Percentiles rank a stretch among this genome's conserved stretches.
Evolutionary conservation across 2,797 vertebrate species (phyloP).

Genomic region (Trachurus trachurus): DNA sequence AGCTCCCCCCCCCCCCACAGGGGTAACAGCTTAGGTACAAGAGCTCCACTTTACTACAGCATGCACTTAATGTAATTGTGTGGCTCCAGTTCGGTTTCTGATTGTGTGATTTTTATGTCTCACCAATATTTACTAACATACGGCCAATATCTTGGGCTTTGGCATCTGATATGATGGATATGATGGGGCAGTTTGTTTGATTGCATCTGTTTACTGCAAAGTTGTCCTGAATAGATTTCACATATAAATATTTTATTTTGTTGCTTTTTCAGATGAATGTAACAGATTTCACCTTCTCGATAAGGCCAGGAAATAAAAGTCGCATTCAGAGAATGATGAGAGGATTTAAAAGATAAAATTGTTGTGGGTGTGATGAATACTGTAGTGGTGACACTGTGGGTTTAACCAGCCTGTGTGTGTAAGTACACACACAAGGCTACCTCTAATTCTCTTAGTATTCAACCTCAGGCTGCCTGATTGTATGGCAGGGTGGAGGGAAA

Average conservation of each 20-base stretch:
- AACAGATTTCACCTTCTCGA: neutral
- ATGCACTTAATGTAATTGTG: conserved; percentile 64
- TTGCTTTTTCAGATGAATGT: neutral
- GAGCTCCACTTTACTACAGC: conserved; percentile 19
- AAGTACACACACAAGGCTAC: neutral
- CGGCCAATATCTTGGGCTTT: conserved; percentile 1
- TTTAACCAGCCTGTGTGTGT: neutral
- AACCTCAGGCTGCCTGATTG: conserved; percentile 35
- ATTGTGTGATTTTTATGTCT: conserved; percentile 31
- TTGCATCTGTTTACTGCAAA: conserved; percentile 19
- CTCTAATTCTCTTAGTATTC: conserved; percentile 27
- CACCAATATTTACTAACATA: conserved; percentile 1
- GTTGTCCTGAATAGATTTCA: conserved; percentile 24
- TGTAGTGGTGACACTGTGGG: neutral
- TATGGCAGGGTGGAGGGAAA: conserved; percentile 28
- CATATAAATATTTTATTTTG: neutral
- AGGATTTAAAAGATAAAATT: neutral
- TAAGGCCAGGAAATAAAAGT: neutral
- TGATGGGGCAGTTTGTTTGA: conserved; percentile 28
- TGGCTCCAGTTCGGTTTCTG: conserved; percentile 36
- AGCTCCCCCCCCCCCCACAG: conserved; percentile 9
- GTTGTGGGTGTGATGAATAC: neutral
- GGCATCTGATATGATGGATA: conserved; percentile 12
- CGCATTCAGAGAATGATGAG: neutral
- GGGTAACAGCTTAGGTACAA: neutral